A percentile compares a stretch with the other conserved stretches of the same genome.
Evolutionary conservation across 2,888 invertebrate genomes (phyloP).

Genomic region (Tetranychus truncatus): DNA sequence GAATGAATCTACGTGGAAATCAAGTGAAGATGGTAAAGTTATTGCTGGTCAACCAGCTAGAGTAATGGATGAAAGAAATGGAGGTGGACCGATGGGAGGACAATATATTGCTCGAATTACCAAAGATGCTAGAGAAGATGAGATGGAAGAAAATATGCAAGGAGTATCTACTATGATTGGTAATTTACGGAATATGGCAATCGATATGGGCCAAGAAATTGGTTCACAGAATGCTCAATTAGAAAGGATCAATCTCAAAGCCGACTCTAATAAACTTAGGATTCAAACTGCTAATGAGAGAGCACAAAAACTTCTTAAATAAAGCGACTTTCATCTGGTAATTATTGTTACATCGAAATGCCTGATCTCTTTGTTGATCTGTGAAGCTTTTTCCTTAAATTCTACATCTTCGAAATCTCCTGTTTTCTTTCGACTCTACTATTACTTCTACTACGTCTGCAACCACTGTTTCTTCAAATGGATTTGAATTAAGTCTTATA

Average conservation of each 20-base stretch:
- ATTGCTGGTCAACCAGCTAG: conserved; percentile 84
- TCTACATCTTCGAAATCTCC: no score
- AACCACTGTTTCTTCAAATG: not conserved
- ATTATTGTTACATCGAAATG: no score
- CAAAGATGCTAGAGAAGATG: conserved; percentile 91
- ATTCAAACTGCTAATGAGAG: conserved; percentile 27
- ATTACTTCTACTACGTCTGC: conserved; percentile 38
- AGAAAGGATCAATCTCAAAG: conserved; percentile 91
- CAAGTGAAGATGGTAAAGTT: conserved; percentile 93
- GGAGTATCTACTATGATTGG: conserved; percentile 95
- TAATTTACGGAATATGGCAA: conserved; percentile 96
- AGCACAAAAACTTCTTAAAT: conserved; percentile 27
- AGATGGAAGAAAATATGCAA: conserved; percentile 98
- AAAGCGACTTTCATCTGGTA: not conserved
- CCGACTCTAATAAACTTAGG: conserved; percentile 27
- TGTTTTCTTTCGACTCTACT: no score
- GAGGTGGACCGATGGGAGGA: conserved; percentile 62
- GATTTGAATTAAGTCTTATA: not conserved
- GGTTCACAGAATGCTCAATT: conserved; percentile 94
- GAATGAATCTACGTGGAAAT: conserved; percentile 96
- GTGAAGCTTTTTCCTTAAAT: no score
- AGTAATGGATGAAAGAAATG: conserved; percentile 84
- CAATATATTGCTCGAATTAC: conserved; percentile 95
- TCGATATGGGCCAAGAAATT: conserved; percentile 96
- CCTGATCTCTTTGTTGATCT: no score